Conservation (phyloP, 2,888 invertebrate species). For the Aphidius colemani region DNA sequence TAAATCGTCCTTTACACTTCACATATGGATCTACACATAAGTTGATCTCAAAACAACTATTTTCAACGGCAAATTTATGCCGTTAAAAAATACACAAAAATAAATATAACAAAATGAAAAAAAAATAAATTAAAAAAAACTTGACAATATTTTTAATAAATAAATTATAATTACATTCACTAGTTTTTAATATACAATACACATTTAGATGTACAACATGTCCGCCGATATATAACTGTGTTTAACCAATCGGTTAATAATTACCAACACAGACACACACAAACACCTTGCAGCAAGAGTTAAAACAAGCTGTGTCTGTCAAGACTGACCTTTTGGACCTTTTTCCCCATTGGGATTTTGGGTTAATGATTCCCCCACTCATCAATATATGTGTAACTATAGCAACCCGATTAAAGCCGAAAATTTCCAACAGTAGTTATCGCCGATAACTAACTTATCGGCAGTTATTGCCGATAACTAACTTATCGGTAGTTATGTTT, state of each 20-base stretch:
- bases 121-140: background rate
- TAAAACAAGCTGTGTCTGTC: background rate
- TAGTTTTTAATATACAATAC: constrained; percentile 43
- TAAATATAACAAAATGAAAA: too few relatives aligned
- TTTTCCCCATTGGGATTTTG: background rate
- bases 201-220: constrained; percentile 53
- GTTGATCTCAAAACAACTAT: constrained; percentile 1
- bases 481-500: too few relatives aligned
- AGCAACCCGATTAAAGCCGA: too few relatives aligned
- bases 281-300: too few relatives aligned
- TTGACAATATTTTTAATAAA: background rate
- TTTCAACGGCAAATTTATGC: background rate
- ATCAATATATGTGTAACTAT: too few relatives aligned
- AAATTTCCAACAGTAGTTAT: too few relatives aligned
- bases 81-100: background rate
- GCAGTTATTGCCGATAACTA: too few relatives aligned
- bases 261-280: too few relatives aligned
- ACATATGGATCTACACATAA: constrained; percentile 12
- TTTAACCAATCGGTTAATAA: background rate
- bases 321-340: constrained; percentile 8
- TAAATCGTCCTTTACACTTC: constrained; percentile 18
- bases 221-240: constrained; percentile 39
- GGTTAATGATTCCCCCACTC: too few relatives aligned
- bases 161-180: too few relatives aligned
- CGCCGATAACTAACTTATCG: too few relatives aligned